phyloP scores from a whole-genome alignment of 2,113 vertebrate species.

The Gallinago undulata region DNA sequence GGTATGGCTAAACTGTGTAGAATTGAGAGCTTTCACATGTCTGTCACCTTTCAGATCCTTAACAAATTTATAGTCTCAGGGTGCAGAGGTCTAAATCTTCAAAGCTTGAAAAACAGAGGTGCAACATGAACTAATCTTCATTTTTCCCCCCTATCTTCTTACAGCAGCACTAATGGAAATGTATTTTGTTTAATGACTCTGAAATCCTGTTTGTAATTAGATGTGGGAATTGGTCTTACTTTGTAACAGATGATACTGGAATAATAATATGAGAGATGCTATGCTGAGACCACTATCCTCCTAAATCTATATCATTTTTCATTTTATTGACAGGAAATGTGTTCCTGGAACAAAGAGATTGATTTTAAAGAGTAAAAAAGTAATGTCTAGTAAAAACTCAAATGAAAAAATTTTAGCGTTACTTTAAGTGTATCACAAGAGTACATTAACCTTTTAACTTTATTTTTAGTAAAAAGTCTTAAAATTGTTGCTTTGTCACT shows the following conservation, averaged over 20 bases:
- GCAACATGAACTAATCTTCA: slow-evolving; percentile 77
- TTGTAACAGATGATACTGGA: slow-evolving; percentile 92
- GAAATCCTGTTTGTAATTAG: slow-evolving; percentile 93
- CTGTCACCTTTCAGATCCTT: slow-evolving; percentile 62
- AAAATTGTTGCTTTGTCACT: slow-evolving; percentile 19
- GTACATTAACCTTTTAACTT: slow-evolving; percentile 29
- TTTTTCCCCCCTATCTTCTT: slow-evolving; percentile 73
- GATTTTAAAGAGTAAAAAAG: slow-evolving; percentile 79
- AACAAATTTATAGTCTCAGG: slow-evolving; percentile 71
- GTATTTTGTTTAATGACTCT: slow-evolving; percentile 90
- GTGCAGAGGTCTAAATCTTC: slow-evolving; percentile 73
- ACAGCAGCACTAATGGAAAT: slow-evolving; percentile 87
- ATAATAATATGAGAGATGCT: slow-evolving; percentile 88
- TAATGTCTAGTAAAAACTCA: slow-evolving; percentile 74
- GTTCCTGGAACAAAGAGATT: slow-evolving; percentile 77
- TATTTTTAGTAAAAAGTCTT: slow-evolving; percentile 51
- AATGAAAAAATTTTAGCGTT: slow-evolving; percentile 58
- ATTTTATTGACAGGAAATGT: slow-evolving; percentile 83
- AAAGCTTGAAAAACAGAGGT: slow-evolving; percentile 71
- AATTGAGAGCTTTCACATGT: slow-evolving; percentile 44
- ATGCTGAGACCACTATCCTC: slow-evolving; percentile 78
- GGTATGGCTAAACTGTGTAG: not conserved
- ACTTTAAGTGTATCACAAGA: slow-evolving; percentile 14
- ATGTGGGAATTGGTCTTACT: slow-evolving; percentile 91
- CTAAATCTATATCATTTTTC: slow-evolving; percentile 85